Evolutionary conservation across 2,113 vertebrate genomes (phyloP), one percentile per base, ranked within the genome.

Genomic region (Arenaria interpres): DNA sequence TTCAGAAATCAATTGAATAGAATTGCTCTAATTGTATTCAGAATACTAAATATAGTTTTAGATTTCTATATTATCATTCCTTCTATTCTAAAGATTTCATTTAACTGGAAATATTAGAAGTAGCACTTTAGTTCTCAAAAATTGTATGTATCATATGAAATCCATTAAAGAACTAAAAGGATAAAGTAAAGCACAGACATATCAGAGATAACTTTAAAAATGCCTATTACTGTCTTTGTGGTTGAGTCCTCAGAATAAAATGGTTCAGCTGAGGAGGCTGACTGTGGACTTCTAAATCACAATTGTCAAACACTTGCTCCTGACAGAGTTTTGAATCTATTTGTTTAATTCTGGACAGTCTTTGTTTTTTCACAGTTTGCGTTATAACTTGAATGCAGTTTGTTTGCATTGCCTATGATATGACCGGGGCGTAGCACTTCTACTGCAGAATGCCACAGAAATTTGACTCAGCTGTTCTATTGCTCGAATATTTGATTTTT

Each of bases 11-110:
- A 73, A 51, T 54, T 90, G 74, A 89, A 80, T 96, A 56, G 82
- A 95, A 95, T 91, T 84, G 45, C 71, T 63, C 77, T 95, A 93
- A 93, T 90, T 87, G 60, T 50, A 87, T 95, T 85, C 85, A 82
- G 75, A 95, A 90, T 85, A 51, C 82, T 93, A 93, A 94, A 71
- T 86, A 93, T 74, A 73, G 79, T 62, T 95, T 96, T 88, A 69
- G 54, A 80, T 93, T 89, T 90, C 91, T 85, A 32, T 88, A 88
- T 89, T 90, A 66, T 89, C 46, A 54, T 76, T 82, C 43, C 30
- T 86, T 91, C 32, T 80, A 51, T 85, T 95, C 81, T 78, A 88
- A 92, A 87, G 45, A 81, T 78, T 96, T 78, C 7, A 22, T 96
- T 93, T 94, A 93, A 89, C 45, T 78, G 50, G 74, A 89, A 94